These are phyloP conservation scores for Eupristina koningsbergeri DNA, from an alignment of 1,140 invertebrate species.

Conservation along the genomic window DNA sequence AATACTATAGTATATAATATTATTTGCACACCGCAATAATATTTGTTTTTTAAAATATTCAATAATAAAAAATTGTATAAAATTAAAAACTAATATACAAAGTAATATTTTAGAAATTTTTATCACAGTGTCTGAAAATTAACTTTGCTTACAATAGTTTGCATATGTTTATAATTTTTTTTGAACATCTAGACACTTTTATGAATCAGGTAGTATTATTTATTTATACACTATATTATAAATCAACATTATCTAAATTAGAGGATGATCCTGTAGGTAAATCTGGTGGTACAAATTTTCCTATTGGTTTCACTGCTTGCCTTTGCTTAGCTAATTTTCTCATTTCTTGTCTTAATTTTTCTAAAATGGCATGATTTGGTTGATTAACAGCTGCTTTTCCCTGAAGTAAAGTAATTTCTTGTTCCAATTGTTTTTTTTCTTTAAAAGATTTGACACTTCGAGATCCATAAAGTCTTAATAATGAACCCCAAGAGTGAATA, in stretches of 20 bases:
- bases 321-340: constrained; percentile 81
- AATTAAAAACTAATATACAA: constrained; percentile 2
- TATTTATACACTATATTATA: constrained; percentile 64
- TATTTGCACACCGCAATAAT: not conserved
- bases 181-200: constrained; percentile 5
- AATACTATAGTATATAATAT: constrained; percentile 1
- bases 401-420: constrained; percentile 93
- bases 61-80: constrained; percentile 7
- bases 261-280: constrained; percentile 81
- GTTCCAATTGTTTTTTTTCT: constrained; percentile 95
- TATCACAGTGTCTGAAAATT: constrained; percentile 10
- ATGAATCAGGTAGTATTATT: not conserved
- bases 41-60: constrained; percentile 15
- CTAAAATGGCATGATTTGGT: constrained; percentile 94
- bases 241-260: constrained; percentile 83
- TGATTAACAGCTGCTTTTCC: constrained; percentile 91
- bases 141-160: not conserved
- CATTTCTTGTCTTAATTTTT: constrained; percentile 93
- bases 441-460: constrained; percentile 93
- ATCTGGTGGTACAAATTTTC: constrained; percentile 80
- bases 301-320: constrained; percentile 81
- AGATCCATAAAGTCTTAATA: constrained; percentile 93
- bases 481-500: constrained; percentile 94
- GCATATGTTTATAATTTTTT: not conserved
- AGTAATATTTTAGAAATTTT: not conserved